phyloP scores from a whole-genome alignment of 2,888 invertebrate genomes.

The Apodemia mormo region DNA sequence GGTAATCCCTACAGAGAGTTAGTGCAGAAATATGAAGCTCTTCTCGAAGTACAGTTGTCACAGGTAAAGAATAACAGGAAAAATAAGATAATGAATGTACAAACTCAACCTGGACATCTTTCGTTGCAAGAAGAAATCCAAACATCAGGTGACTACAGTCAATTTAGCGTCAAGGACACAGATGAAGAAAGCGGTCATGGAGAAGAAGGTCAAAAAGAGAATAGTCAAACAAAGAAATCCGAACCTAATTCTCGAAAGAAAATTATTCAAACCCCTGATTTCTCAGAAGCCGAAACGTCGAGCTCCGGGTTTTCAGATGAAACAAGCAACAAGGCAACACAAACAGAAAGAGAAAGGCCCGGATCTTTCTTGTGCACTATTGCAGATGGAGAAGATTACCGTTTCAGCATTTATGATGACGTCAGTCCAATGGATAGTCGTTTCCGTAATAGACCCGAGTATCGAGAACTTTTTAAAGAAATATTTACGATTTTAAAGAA shows the following conservation, averaged over 20 bases:
- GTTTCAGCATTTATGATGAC: slow-evolving; percentile 92
- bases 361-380: slow-evolving; percentile 93
- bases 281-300: slow-evolving; percentile 92
- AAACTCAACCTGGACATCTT: slow-evolving; percentile 67
- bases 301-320: slow-evolving; percentile 93
- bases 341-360: slow-evolving; percentile 88
- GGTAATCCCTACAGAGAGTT: slow-evolving; percentile 89
- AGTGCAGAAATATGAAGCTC: slow-evolving; percentile 92
- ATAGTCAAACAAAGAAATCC: slow-evolving; percentile 68
- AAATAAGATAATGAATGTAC: slow-evolving; percentile 54
- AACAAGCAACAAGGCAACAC: slow-evolving; percentile 90
- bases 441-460: slow-evolving; percentile 91
- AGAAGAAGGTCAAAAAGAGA: slow-evolving; percentile 75
- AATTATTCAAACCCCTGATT: slow-evolving; percentile 89
- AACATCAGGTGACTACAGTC: slow-evolving; percentile 87
- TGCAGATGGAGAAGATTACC: slow-evolving; percentile 92
- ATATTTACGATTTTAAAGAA: slow-evolving; percentile 92
- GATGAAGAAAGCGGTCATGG: slow-evolving; percentile 85
- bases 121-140: slow-evolving; percentile 88
- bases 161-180: slow-evolving; percentile 83
- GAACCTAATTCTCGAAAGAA: slow-evolving; percentile 73
- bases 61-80: slow-evolving; percentile 79
- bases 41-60: slow-evolving; percentile 88
- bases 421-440: slow-evolving; percentile 89
- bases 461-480: slow-evolving; percentile 90